Conservation (phyloP, 1,140 invertebrate genomes). For the Cylas formicarius region DNA sequence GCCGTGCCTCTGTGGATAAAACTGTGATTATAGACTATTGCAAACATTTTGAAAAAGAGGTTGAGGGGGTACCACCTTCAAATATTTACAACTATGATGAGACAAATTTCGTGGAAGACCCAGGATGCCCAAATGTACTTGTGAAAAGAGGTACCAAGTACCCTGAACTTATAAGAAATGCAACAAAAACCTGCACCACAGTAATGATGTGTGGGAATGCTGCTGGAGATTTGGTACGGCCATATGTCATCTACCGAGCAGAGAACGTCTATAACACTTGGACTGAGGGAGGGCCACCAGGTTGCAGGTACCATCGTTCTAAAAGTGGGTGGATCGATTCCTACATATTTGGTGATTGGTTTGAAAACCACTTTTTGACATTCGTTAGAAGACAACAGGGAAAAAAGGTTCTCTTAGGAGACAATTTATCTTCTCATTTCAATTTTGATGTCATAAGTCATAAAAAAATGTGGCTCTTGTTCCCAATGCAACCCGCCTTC, state of each 20-base stretch:
- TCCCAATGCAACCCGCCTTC: conserved; percentile 40
- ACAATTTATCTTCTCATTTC: no score
- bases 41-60: conserved; percentile 1
- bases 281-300: conserved; percentile 35
- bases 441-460: no score
- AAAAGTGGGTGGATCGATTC: no score
- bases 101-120: conserved; percentile 43
- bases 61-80: conserved; percentile 22
- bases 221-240: conserved; percentile 24
- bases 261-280: conserved; percentile 37
- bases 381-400: no score
- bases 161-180: conserved; percentile 38
- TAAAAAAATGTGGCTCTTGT: conserved; percentile 34
- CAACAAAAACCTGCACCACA: conserved; percentile 29
- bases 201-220: conserved; percentile 30
- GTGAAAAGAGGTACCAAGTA: conserved; percentile 36
- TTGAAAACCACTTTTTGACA: no score
- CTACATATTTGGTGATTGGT: no score
- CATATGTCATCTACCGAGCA: no score
- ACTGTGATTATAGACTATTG: no score
- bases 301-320: no score
- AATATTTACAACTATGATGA: conserved; percentile 41
- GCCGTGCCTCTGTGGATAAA: no score
- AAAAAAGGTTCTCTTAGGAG: no score
- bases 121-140: conserved; percentile 38